Evolutionary conservation across 2,113 vertebrate genomes (phyloP).

Genomic region (Aegotheles bennettii): DNA sequence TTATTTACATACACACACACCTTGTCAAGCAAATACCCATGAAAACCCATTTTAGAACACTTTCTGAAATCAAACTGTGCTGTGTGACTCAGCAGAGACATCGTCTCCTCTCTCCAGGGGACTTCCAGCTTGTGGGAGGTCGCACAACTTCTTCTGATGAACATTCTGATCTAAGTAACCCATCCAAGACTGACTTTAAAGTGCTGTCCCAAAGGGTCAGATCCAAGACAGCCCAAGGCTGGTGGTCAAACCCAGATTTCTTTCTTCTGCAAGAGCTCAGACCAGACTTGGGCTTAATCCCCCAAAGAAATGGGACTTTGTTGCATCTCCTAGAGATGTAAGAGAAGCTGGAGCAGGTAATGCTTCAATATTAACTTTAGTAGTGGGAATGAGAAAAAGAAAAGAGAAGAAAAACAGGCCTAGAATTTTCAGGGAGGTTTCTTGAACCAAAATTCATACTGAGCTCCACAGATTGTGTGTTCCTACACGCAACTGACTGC

Average conservation of each 20-base stretch:
- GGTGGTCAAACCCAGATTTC: background rate
- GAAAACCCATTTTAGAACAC: background rate
- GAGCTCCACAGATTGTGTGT: background rate
- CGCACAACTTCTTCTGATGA: background rate
- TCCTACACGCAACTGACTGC: background rate
- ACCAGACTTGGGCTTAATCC: background rate
- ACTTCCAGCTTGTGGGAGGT: background rate
- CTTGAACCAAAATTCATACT: background rate
- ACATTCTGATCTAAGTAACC: background rate
- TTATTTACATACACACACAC: background rate
- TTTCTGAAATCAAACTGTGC: background rate
- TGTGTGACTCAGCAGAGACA: background rate
- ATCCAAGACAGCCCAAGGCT: background rate
- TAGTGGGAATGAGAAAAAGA: background rate
- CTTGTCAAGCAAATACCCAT: background rate
- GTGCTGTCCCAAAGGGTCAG: fast-evolving
- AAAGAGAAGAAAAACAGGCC: background rate
- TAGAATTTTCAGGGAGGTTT: background rate
- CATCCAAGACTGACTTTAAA: background rate
- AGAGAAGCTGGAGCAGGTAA: background rate
- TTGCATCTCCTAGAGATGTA: background rate
- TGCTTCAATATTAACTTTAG: background rate
- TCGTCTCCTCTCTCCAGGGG: too few species aligned
- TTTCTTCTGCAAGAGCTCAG: background rate
- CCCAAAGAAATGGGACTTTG: background rate